phyloP scores from a whole-genome alignment of 2,888 invertebrate genomes.

The Apamea monoglypha region DNA sequence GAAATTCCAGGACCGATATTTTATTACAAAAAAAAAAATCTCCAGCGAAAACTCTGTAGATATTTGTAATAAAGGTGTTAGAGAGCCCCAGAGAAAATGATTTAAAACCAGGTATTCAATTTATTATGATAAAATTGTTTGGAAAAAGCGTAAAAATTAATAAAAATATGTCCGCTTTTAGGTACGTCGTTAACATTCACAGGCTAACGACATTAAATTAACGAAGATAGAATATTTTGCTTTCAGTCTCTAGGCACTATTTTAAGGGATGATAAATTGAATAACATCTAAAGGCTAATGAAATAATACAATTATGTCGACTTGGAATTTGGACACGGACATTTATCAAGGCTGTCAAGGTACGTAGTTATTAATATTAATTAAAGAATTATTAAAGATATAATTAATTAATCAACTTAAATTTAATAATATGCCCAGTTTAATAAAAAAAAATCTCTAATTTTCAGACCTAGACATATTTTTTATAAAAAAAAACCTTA shows the following conservation, averaged over 20 bases:
- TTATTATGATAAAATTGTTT: constrained; percentile 56
- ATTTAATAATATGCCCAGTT: not conserved
- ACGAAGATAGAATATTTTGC: constrained; percentile 56
- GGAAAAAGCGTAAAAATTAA: constrained; percentile 35
- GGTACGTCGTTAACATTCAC: constrained; percentile 60
- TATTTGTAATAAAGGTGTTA: constrained; percentile 20
- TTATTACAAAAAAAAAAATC: constrained; percentile 3
- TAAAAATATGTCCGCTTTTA: constrained; percentile 49
- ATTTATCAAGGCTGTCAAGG: constrained; percentile 41
- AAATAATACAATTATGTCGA: constrained; percentile 51
- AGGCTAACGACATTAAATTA: constrained; percentile 54
- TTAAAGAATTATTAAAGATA: constrained; percentile 11
- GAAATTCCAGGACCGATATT: not conserved
- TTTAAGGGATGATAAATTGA: constrained; percentile 56
- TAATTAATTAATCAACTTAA: constrained; percentile 4
- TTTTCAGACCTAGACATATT: not conserved
- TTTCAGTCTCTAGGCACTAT: constrained; percentile 46
- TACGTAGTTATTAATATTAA: not conserved
- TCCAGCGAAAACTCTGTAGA: not conserved
- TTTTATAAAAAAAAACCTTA: not conserved
- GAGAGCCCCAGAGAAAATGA: constrained; percentile 20
- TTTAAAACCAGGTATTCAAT: constrained; percentile 52
- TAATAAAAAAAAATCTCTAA: not conserved
- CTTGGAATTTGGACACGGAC: constrained; percentile 31
- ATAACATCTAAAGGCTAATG: constrained; percentile 55